A percentile compares a stretch with the other conserved stretches of the same genome.
Conservation (phyloP, 1,140 invertebrate genomes). For the Triops longicaudatus region DNA sequence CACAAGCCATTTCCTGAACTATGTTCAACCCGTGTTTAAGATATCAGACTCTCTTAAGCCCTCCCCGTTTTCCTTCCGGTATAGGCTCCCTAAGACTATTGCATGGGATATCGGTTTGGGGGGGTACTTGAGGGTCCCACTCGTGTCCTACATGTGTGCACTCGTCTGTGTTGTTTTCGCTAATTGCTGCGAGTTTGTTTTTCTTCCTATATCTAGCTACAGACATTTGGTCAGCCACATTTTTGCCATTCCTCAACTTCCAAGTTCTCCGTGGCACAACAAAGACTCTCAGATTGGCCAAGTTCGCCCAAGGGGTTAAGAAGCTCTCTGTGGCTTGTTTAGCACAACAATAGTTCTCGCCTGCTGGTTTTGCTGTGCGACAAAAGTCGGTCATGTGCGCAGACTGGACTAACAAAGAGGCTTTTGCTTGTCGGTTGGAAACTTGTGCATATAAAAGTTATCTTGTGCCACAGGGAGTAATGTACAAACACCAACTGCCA, state of each 20-base stretch:
- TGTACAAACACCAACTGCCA: neutral
- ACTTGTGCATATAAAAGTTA: neutral
- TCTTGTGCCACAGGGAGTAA: neutral
- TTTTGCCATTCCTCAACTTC: neutral
- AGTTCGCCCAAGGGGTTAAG: neutral
- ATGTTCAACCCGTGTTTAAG: neutral
- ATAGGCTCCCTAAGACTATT: neutral
- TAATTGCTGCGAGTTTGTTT: neutral
- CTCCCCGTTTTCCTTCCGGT: neutral
- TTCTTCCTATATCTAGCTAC: neutral
- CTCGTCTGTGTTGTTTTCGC: neutral
- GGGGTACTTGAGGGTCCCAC: neutral
- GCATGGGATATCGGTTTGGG: neutral
- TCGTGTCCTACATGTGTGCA: neutral
- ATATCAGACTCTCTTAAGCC: neutral
- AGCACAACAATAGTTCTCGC: slow-evolving; percentile 7
- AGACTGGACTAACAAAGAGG: neutral
- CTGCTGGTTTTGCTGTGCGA: slow-evolving; percentile 7
- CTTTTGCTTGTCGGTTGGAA: neutral
- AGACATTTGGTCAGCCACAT: neutral
- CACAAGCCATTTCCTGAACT: neutral
- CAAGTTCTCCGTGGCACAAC: neutral
- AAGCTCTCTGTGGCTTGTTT: neutral
- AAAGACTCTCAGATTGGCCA: neutral
- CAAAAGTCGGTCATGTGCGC: slow-evolving; percentile 10